phyloP scores from a whole-genome alignment of 2,797 vertebrate species.

The Eulemur coronatus region DNA sequence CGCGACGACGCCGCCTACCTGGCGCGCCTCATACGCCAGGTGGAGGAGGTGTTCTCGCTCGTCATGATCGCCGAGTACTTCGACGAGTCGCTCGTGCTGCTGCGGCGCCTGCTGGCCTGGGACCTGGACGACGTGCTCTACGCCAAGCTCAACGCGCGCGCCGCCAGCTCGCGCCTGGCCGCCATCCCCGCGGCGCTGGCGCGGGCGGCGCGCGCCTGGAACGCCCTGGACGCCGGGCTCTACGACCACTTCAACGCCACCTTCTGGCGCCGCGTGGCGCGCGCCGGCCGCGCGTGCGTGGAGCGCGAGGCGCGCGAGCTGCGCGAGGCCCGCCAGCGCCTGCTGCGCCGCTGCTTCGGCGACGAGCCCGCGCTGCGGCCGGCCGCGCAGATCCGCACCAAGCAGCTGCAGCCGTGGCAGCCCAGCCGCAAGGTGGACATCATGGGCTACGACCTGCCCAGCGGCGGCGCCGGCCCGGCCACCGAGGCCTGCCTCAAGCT shows the following conservation, averaged over 20 bases:
- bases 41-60: slow-evolving; percentile 89
- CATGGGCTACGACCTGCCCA: slow-evolving; percentile 90
- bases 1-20: slow-evolving; percentile 82
- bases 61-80: slow-evolving; percentile 94
- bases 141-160: slow-evolving; percentile 91
- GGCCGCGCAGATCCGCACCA: slow-evolving; percentile 89
- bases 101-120: slow-evolving; percentile 91
- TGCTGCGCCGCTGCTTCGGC: slow-evolving; percentile 88
- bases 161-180: slow-evolving; percentile 84
- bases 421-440: slow-evolving; percentile 90
- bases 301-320: slow-evolving; percentile 87
- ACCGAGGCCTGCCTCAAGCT: slow-evolving; percentile 90
- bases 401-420: slow-evolving; percentile 92
- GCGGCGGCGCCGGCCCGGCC: slow-evolving; percentile 77
- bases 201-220: slow-evolving; percentile 88
- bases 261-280: slow-evolving; percentile 88
- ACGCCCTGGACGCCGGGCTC: slow-evolving; percentile 87
- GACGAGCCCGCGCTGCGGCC: slow-evolving; percentile 84
- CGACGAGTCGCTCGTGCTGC: slow-evolving; percentile 91
- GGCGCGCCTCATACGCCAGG: slow-evolving; percentile 84
- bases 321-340: slow-evolving; percentile 84
- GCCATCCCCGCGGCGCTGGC: slow-evolving; percentile 81
- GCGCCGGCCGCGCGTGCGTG: slow-evolving; percentile 86
- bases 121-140: slow-evolving; percentile 91
- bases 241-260: slow-evolving; percentile 92